Evolutionary conservation across 2,888 invertebrate species (phyloP).

Genomic region (Leucania comma): DNA sequence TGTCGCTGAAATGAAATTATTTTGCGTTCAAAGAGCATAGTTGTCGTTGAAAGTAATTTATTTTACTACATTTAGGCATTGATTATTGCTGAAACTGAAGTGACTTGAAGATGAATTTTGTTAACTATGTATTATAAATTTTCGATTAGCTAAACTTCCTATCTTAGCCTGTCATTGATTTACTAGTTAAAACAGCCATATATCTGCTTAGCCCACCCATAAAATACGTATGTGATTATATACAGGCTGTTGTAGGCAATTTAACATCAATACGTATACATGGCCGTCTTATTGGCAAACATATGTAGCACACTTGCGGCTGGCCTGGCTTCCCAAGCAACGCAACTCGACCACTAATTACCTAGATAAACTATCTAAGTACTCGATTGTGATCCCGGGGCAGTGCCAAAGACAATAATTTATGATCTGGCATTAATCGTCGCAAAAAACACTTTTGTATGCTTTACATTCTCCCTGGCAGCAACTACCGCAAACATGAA

Average conservation of each 20-base stretch:
- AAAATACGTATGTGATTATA: constrained; percentile 5
- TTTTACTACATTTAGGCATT: no score
- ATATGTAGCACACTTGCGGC: constrained; percentile 8
- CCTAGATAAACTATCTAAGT: constrained; percentile 23
- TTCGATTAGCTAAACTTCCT: neutral
- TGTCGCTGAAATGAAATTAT: no score
- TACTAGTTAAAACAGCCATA: constrained; percentile 1
- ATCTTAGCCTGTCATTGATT: neutral
- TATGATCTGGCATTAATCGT: neutral
- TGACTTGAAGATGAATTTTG: no score
- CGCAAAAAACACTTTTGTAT: neutral
- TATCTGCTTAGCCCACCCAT: neutral
- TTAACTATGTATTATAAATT: no score
- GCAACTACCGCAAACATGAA: no score
- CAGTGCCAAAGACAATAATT: constrained; percentile 26
- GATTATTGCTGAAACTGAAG: no score
- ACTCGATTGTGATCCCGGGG: constrained; percentile 12
- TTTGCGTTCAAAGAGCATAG: no score
- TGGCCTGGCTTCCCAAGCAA: neutral
- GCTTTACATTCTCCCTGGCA: neutral
- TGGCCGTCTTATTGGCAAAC: constrained; percentile 37
- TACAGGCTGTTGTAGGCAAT: constrained; percentile 31
- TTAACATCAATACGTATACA: constrained; percentile 11
- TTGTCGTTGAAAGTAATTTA: no score
- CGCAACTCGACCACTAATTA: constrained; percentile 12